Conservation (phyloP, 2,113 vertebrate genomes). For the Melanerpes formicivorus region DNA sequence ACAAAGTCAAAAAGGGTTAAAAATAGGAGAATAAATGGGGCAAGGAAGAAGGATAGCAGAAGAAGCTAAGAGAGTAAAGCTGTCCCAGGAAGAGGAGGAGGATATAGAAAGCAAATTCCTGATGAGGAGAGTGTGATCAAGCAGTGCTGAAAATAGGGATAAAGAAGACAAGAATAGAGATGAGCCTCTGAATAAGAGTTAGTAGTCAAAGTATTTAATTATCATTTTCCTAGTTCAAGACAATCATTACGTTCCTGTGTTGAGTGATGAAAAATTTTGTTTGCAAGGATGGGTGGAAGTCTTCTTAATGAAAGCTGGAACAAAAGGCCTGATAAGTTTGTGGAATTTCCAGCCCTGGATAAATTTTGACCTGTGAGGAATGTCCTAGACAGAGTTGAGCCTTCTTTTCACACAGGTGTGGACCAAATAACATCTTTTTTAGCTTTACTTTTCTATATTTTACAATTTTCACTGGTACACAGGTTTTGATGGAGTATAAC, state of each 20-base stretch:
- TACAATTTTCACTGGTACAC: neutral
- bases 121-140: neutral
- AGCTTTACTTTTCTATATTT: neutral
- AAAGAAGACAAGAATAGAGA: neutral
- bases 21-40: neutral
- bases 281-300: neutral
- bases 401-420: neutral
- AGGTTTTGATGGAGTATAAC: neutral
- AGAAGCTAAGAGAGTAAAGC: neutral
- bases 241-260: neutral
- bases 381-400: neutral
- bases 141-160: neutral
- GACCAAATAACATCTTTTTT: neutral
- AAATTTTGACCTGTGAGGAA: neutral
- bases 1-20: neutral
- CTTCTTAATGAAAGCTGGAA: neutral
- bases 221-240: neutral
- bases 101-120: neutral
- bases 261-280: neutral
- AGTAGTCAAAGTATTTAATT: neutral
- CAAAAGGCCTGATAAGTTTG: neutral
- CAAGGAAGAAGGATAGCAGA: neutral
- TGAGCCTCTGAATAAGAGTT: neutral
- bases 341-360: neutral
- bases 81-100: neutral